These are phyloP conservation scores for Lacerta agilis DNA, from an alignment of 2,797 vertebrate species.

Conservation along the genomic window DNA sequence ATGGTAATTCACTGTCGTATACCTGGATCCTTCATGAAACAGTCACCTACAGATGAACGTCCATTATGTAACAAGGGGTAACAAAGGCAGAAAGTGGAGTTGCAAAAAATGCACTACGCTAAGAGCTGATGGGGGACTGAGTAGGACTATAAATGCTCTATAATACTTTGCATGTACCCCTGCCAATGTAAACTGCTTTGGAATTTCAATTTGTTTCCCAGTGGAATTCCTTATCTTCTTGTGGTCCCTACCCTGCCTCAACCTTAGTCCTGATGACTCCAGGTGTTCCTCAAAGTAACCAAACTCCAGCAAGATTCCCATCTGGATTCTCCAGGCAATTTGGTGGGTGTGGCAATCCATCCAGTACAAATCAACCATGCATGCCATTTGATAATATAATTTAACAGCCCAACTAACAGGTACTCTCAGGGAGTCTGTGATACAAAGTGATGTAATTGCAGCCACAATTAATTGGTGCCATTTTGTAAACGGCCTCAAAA, in stretches of 20 bases:
- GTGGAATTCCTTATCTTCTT: neutral
- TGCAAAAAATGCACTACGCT: neutral
- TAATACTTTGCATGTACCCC: too few relatives aligned
- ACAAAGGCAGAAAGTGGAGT: neutral
- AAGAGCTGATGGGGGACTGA: neutral
- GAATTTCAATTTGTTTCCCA: neutral
- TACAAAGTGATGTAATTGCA: slow-evolving; percentile 16
- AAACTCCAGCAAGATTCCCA: too few relatives aligned
- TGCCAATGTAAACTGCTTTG: neutral
- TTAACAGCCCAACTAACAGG: neutral
- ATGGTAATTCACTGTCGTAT: too few relatives aligned
- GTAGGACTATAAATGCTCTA: neutral
- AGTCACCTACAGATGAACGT: neutral
- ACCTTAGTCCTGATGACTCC: neutral
- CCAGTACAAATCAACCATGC: neutral
- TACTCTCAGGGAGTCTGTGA: neutral
- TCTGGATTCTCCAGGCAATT: neutral
- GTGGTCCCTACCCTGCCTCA: neutral
- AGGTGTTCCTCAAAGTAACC: neutral
- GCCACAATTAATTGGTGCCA: slow-evolving; percentile 29
- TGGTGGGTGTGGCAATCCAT: neutral
- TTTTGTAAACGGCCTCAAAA: slow-evolving; percentile 10
- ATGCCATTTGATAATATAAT: neutral
- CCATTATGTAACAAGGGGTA: neutral
- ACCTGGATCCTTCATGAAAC: neutral